Evolutionary conservation across 2,888 invertebrate genomes (phyloP), one percentile per base, ranked within the genome.

Genomic region (Celastrina argiolus): DNA sequence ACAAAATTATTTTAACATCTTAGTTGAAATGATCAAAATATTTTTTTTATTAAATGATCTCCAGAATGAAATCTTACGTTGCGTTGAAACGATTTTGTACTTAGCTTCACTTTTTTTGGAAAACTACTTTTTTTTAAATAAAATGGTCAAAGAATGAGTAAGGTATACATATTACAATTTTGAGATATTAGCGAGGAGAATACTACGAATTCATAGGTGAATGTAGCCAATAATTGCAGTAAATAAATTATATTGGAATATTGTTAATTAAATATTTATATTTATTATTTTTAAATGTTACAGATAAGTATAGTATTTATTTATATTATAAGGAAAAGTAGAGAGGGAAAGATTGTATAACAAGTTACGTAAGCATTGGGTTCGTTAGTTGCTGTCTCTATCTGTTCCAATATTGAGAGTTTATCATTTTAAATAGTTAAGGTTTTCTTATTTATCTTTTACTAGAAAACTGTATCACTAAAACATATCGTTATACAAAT

Each of bases 291-390:
- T 16, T 36, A 61, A 51, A 61, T 22, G 18, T 61, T 59, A 31
- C 16, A 31, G 1, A 59, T 59, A 61, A 61, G 61, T 39, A 22
- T 61, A 61, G 61, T 61, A 61, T 61, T 61, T 61, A 61, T 61
- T 61, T 61, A 39, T 36, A 36, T 39, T 22, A 14, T 51, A 22
- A 61, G 61, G 39, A 6, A 14, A 39, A 1, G 22, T 61, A 14
- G 22, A 14, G 7, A 22, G 36, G 12, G 16, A 7, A 22, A 39
- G 14, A 39, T 61, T 61, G 34, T 39, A 22, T 22, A 51, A 26
- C 12, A 51, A 26, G 22, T 51, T 51, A 51, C 51, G 22, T 22
- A 26, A 26, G 51, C 51, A 51, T 51, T 51, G 51, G 51, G 51
- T 51, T 51, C 22, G 12, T 22, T 18, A 45, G 18, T 10, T 12